These are phyloP conservation scores for Poicephalus meyeri DNA, from an alignment of 2,113 vertebrate species.

Conservation along the genomic window DNA sequence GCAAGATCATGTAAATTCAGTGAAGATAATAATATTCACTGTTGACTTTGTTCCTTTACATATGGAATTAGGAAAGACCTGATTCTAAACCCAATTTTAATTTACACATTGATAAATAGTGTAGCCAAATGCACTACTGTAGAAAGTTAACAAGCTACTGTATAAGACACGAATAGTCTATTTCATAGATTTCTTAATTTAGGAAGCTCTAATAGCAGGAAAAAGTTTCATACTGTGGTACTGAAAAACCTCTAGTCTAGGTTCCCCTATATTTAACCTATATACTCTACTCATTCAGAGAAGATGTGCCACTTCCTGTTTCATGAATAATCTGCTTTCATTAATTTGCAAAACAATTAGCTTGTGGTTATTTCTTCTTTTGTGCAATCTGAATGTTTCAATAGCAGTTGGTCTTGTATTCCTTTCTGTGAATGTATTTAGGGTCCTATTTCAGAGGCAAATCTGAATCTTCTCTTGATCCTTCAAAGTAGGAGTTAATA, in stretches of 20 bases:
- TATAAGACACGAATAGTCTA: not conserved
- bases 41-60: not conserved
- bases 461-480: not conserved
- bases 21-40: not conserved
- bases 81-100: not conserved
- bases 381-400: not conserved
- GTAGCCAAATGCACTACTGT: not conserved
- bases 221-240: not conserved
- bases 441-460: not conserved
- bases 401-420: not conserved
- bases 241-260: not conserved
- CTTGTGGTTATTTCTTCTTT: not conserved
- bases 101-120: not conserved
- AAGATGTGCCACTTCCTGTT: not conserved
- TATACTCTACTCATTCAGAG: not conserved
- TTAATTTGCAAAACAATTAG: not conserved
- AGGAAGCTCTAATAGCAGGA: not conserved
- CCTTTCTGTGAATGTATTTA: not conserved
- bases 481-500: not conserved
- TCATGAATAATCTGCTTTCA: not conserved
- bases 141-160: not conserved
- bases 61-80: not conserved
- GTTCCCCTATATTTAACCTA: not conserved
- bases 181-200: not conserved
- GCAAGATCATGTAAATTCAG: not conserved